Evolutionary conservation across 2,888 invertebrate species (phyloP).

Genomic region (Patella pellucida): DNA sequence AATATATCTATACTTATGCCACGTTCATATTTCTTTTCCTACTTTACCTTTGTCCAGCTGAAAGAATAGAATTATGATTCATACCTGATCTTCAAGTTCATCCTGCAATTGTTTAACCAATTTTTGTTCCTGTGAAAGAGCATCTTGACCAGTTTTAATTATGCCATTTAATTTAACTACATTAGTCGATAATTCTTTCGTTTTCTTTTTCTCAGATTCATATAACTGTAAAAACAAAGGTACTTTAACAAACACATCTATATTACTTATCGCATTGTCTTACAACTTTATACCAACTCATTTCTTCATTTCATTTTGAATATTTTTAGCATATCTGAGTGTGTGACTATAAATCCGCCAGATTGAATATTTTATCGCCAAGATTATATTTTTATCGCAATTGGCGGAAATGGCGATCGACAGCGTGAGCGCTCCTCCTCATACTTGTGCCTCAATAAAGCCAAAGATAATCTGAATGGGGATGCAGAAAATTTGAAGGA

Average conservation of each 20-base stretch:
- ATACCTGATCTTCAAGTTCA: conserved; percentile 54
- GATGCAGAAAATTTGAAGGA: no score
- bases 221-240: conserved; percentile 28
- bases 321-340: neutral
- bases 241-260: neutral
- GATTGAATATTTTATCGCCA: no score
- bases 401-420: no score
- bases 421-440: no score
- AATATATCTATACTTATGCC: no score
- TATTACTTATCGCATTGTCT: neutral
- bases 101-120: conserved; percentile 60
- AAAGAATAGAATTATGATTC: conserved; percentile 3
- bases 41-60: no score
- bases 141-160: conserved; percentile 70
- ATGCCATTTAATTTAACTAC: conserved; percentile 67
- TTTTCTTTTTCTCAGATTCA: conserved; percentile 64
- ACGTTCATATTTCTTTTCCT: no score
- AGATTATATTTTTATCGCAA: no score
- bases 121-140: conserved; percentile 68
- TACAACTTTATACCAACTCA: neutral
- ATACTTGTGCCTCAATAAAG: no score
- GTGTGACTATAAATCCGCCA: no score
- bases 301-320: neutral
- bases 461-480: no score
- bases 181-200: conserved; percentile 64